These are phyloP conservation scores for Corythaeola cristata DNA, from an alignment of 2,113 vertebrate genomes.

Conservation along the genomic window DNA sequence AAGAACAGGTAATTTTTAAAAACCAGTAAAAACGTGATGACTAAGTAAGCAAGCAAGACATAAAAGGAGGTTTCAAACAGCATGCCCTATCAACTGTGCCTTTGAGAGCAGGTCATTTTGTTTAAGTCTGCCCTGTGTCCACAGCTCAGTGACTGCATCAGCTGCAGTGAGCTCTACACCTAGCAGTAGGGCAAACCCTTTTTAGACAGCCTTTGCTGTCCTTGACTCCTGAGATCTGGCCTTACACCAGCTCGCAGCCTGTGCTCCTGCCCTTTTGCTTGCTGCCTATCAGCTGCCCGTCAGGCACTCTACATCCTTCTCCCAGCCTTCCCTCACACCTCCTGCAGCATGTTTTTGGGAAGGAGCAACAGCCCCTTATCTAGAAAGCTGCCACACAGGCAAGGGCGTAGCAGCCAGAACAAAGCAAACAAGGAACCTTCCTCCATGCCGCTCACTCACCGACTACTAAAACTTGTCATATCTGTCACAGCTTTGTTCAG, in stretches of 20 bases:
- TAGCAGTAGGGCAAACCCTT: not conserved
- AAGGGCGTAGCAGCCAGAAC: not conserved
- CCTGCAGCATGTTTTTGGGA: not conserved
- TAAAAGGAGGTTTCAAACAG: not conserved
- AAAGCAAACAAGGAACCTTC: not conserved
- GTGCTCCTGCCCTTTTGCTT: not conserved
- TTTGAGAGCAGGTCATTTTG: not conserved
- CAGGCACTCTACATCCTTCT: not conserved
- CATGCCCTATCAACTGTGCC: not conserved
- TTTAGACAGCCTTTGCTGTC: not conserved
- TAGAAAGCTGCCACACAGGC: not conserved
- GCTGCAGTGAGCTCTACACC: not conserved
- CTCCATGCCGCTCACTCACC: accelerated
- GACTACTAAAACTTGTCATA: not conserved
- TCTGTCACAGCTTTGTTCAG: not conserved
- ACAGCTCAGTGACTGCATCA: not conserved
- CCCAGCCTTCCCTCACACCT: not conserved
- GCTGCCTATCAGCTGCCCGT: not conserved
- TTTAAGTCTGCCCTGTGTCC: not conserved
- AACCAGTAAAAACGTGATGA: not conserved
- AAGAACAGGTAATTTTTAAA: not conserved
- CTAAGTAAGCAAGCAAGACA: not conserved
- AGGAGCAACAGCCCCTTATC: not conserved
- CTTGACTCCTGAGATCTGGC: not conserved
- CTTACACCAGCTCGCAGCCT: not conserved